phyloP scores from a whole-genome alignment of 2,888 invertebrate species.

The Pterostichus madidus region DNA sequence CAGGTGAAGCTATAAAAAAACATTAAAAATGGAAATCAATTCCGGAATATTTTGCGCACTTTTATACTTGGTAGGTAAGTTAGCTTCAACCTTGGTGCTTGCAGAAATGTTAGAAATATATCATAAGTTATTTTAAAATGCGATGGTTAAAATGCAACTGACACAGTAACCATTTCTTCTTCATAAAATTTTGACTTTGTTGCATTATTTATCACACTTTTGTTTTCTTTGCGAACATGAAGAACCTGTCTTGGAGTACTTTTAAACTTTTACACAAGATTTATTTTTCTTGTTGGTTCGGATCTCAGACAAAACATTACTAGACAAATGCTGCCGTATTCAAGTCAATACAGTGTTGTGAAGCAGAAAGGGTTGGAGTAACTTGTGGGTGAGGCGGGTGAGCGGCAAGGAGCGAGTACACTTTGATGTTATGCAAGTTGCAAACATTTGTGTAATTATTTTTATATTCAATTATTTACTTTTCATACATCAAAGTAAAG shows the following conservation, averaged over 20 bases:
- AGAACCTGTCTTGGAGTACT: background rate
- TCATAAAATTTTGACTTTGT: slow-evolving; percentile 40
- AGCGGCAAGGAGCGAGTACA: no score
- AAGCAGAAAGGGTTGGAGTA: no score
- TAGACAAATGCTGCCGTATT: no score
- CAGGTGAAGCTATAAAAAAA: slow-evolving; percentile 57
- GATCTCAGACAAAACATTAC: no score
- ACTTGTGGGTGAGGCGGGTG: no score
- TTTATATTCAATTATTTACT: no score
- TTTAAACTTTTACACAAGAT: slow-evolving; percentile 38
- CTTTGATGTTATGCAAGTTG: no score
- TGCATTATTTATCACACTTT: slow-evolving; percentile 21
- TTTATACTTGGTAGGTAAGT: background rate
- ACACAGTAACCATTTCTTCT: slow-evolving; percentile 31
- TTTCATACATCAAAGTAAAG: no score
- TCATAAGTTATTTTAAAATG: no score
- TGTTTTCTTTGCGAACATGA: slow-evolving; percentile 25
- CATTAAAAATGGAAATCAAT: slow-evolving; percentile 63
- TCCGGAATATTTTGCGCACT: slow-evolving; percentile 50
- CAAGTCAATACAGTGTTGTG: no score
- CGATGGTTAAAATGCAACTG: slow-evolving; percentile 4
- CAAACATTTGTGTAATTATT: no score
- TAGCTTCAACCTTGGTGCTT: background rate
- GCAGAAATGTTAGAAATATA: background rate
- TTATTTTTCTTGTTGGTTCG: no score